These are phyloP conservation scores for Apotomis capreana DNA, from an alignment of 2,888 invertebrate species.

Conservation along the genomic window DNA sequence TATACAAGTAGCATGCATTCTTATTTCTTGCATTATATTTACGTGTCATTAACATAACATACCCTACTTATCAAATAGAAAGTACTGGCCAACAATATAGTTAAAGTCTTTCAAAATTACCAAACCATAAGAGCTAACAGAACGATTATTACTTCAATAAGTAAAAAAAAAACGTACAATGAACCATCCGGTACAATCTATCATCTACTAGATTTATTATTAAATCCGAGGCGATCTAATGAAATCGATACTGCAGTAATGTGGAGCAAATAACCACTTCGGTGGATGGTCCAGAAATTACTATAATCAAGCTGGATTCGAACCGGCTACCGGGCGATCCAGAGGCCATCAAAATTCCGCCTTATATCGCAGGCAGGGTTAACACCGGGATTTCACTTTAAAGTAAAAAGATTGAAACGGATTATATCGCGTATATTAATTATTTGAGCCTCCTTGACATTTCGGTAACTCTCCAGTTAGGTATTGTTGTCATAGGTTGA, in stretches of 20 bases:
- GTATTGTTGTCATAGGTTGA: no score
- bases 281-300: constrained; percentile 64
- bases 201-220: constrained; percentile 63
- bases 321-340: constrained; percentile 59
- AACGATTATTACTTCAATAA: constrained; percentile 41
- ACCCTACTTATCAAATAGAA: background rate
- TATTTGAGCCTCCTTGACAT: no score
- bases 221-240: constrained; percentile 71
- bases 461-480: no score
- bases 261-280: constrained; percentile 66
- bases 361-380: constrained; percentile 39
- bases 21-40: background rate
- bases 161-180: constrained; percentile 56
- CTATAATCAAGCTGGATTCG: constrained; percentile 64
- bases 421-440: no score
- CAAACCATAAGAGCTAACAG: constrained; percentile 29
- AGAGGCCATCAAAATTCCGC: constrained; percentile 46
- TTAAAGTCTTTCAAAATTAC: constrained; percentile 32
- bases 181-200: constrained; percentile 68
- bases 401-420: no score
- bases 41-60: background rate
- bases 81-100: background rate
- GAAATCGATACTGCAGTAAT: constrained; percentile 76
- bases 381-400: background rate
- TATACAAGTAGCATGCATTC: no score